These are phyloP conservation scores for Polyommatus icarus DNA, from an alignment of 2,888 invertebrate genomes.

Conservation along the genomic window DNA sequence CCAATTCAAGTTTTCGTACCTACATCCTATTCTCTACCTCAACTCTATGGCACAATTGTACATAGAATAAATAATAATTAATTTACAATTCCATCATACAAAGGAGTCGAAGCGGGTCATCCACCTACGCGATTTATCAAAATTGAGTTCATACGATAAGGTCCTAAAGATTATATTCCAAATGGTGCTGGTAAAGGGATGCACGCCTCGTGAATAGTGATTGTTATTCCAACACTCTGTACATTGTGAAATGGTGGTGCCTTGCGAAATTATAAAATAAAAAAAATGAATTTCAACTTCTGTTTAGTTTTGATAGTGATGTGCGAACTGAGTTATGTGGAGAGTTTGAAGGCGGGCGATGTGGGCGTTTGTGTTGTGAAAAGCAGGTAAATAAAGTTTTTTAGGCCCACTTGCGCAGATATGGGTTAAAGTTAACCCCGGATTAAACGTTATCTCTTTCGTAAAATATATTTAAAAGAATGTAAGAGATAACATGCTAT, in stretches of 20 bases:
- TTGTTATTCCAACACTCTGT: conserved; percentile 33
- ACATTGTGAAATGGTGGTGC: conserved; percentile 31
- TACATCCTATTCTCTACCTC: neutral
- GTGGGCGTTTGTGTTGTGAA: conserved; percentile 44
- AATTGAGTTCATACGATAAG: conserved; percentile 34
- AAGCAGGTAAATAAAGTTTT: conserved; percentile 36
- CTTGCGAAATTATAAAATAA: conserved; percentile 17
- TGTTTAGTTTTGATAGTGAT: conserved; percentile 35
- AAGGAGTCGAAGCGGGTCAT: conserved; percentile 30
- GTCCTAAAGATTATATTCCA: conserved; percentile 34
- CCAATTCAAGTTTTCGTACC: neutral
- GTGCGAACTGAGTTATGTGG: conserved; percentile 38
- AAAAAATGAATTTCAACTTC: conserved; percentile 40
- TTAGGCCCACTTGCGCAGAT: too few relatives aligned
- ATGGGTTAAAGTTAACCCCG: too few relatives aligned
- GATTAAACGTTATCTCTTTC: too few relatives aligned
- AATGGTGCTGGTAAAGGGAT: conserved; percentile 35
- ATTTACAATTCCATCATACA: conserved; percentile 21
- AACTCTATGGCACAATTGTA: neutral
- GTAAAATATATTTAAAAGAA: too few relatives aligned
- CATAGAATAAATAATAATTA: conserved; percentile 5
- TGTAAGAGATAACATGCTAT: too few relatives aligned
- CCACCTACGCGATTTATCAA: conserved; percentile 32
- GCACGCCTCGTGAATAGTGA: conserved; percentile 38
- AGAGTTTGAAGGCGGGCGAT: conserved; percentile 41